Evolutionary conservation across 2,797 vertebrate species (phyloP).

Genomic region (Oryzias dopingdopingensis): DNA sequence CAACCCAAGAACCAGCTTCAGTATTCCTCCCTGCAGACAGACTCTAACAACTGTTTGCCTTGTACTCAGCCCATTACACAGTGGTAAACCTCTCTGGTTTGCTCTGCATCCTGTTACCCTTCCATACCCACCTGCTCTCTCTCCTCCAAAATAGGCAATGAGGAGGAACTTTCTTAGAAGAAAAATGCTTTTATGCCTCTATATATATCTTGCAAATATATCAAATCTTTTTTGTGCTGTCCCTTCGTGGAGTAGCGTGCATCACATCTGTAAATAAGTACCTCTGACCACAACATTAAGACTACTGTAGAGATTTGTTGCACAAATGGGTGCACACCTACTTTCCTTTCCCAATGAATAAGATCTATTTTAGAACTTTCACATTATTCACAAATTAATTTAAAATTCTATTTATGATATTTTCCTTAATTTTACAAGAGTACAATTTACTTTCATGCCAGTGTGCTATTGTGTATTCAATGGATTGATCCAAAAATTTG

Average conservation of each 20-base stretch:
- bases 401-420: neutral
- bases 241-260: neutral
- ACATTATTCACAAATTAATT: neutral
- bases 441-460: too few relatives aligned
- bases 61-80: conserved; percentile 23
- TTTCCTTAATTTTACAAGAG: too few relatives aligned
- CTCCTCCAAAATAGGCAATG: conserved; percentile 6
- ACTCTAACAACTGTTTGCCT: conserved; percentile 20
- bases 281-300: neutral
- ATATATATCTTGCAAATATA: too few relatives aligned
- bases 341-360: conserved; percentile 4
- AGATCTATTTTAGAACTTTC: neutral
- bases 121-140: conserved; percentile 16
- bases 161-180: neutral
- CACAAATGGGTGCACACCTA: neutral
- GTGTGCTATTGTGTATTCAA: too few relatives aligned
- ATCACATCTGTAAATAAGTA: too few relatives aligned
- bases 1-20: conserved; percentile 13
- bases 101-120: conserved; percentile 21
- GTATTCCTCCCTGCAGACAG: conserved; percentile 17
- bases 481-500: too few relatives aligned
- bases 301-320: neutral
- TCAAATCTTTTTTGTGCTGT: neutral
- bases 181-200: neutral
- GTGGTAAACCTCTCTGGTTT: conserved; percentile 18